These are phyloP conservation scores for Alethe diademata DNA, from an alignment of 2,113 vertebrate genomes.

Conservation along the genomic window DNA sequence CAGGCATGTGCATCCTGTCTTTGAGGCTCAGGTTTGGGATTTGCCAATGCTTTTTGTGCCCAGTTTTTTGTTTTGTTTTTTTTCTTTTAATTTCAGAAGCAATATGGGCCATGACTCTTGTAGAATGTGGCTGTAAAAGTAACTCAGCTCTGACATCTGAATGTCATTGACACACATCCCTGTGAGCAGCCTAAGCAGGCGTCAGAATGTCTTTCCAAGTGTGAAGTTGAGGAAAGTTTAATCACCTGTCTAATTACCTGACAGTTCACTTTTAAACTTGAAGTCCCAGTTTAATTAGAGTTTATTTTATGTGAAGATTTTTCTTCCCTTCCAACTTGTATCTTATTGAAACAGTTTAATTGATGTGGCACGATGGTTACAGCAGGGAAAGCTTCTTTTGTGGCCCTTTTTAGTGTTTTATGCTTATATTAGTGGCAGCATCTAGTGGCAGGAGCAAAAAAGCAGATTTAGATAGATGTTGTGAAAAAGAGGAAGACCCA, in stretches of 20 bases:
- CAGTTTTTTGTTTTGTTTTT: too few species aligned
- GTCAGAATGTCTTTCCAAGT: not conserved
- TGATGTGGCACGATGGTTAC: not conserved
- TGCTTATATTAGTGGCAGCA: not conserved
- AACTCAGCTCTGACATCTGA: not conserved
- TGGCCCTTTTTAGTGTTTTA: not conserved
- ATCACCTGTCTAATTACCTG: slow-evolving; percentile 47
- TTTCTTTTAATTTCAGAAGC: not conserved
- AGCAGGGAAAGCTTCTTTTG: not conserved
- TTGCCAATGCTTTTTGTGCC: not conserved
- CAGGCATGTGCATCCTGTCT: not conserved
- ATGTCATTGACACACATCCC: not conserved
- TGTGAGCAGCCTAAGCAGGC: not conserved
- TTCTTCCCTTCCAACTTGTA: not conserved
- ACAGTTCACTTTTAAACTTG: slow-evolving; percentile 15
- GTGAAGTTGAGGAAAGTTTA: slow-evolving; percentile 30
- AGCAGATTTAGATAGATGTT: not conserved
- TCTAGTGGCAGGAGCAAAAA: not conserved
- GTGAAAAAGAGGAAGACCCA: not conserved
- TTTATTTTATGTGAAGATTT: not conserved
- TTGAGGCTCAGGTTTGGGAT: not conserved
- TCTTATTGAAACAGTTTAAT: not conserved
- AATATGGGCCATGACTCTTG: not conserved
- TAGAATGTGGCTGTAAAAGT: not conserved
- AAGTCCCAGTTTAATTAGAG: slow-evolving; percentile 49